Conservation (phyloP, 2,113 vertebrate species). For the Bubo scandiacus region DNA sequence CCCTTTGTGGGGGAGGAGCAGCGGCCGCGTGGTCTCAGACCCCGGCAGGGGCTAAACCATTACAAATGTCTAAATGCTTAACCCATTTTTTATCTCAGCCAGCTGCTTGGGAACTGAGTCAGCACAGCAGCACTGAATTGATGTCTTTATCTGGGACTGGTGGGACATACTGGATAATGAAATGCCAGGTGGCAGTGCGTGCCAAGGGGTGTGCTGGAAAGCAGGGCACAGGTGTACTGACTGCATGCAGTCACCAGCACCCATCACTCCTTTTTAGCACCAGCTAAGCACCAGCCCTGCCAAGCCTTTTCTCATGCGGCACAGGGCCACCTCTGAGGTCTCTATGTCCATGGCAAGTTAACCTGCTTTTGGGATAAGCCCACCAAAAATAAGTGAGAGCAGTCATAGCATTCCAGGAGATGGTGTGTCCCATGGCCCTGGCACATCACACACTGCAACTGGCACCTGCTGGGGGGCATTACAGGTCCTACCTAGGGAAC, state of each 20-base stretch:
- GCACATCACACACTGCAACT: fast-evolving
- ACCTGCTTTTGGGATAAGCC: background rate
- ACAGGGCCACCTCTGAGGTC: background rate
- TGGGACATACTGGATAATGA: background rate
- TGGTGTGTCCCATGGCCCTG: background rate
- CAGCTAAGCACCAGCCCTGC: background rate
- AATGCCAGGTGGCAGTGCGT: background rate
- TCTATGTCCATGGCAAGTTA: background rate
- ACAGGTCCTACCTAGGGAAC: background rate
- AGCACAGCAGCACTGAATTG: background rate
- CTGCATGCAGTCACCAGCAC: background rate
- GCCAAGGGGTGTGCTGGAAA: background rate
- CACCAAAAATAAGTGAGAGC: background rate
- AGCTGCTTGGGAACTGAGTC: background rate
- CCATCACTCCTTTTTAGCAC: background rate
- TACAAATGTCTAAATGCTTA: background rate
- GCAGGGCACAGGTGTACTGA: background rate
- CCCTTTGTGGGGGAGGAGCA: too few species aligned
- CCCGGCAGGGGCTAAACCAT: too few species aligned
- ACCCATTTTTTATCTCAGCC: background rate
- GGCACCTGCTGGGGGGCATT: background rate
- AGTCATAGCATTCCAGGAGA: background rate
- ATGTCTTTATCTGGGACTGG: background rate
- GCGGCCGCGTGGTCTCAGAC: too few species aligned
- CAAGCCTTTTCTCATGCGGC: background rate